Conservation (phyloP, 2,113 vertebrate species). For the Gyps fulvus region DNA sequence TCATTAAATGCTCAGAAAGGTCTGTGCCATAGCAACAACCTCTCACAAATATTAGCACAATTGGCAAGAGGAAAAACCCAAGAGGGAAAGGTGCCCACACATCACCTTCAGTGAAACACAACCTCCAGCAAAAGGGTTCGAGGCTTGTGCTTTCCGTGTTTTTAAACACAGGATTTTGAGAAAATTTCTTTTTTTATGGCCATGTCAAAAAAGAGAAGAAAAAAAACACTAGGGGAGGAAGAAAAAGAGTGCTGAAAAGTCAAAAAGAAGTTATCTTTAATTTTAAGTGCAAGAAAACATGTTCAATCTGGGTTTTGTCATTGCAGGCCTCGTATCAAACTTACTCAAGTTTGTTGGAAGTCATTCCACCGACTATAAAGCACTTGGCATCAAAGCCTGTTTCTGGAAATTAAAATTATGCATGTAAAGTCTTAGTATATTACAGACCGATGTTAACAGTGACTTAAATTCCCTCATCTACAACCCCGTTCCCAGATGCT, state of each 20-base stretch:
- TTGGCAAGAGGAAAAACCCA: not conserved
- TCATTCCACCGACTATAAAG: not conserved
- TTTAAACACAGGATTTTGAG: not conserved
- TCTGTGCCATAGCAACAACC: not conserved
- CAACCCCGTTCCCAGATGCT: not conserved
- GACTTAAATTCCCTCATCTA: not conserved
- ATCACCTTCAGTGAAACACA: not conserved
- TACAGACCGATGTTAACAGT: not conserved
- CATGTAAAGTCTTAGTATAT: not conserved
- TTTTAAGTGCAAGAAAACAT: not conserved
- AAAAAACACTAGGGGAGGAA: not conserved
- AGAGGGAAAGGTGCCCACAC: not conserved
- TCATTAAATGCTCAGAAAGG: not conserved
- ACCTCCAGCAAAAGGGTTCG: not conserved
- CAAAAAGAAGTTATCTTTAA: not conserved
- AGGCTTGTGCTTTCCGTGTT: not conserved
- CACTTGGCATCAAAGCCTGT: not conserved
- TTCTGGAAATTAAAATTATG: not conserved
- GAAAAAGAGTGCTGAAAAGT: not conserved
- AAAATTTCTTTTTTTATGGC: not conserved
- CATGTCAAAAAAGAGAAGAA: rapidly evolving
- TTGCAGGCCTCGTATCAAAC: not conserved
- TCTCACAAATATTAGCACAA: not conserved
- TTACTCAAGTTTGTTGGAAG: not conserved
- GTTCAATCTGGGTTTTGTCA: not conserved